phyloP scores from a whole-genome alignment of 2,797 vertebrate species.

The Setipinna tenuifilis region DNA sequence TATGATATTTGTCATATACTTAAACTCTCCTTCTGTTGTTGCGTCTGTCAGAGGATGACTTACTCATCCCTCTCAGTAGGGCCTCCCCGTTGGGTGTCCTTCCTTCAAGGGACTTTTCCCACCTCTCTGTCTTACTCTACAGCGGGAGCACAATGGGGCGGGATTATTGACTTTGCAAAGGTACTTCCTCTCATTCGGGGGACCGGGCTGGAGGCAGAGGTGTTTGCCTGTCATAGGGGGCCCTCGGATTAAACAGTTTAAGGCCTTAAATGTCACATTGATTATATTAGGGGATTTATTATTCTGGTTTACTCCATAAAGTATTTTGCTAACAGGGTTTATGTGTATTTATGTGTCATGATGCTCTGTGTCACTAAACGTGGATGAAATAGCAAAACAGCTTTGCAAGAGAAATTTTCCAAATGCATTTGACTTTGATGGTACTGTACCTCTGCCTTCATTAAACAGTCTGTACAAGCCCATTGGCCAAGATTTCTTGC shows the following conservation, averaged over 20 bases:
- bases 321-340: too few relatives aligned
- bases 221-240: background rate
- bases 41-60: background rate
- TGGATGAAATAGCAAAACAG: background rate
- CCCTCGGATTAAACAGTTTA: background rate
- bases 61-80: background rate
- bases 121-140: background rate
- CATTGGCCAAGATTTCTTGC: too few relatives aligned
- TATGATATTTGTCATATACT: background rate
- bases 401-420: too few relatives aligned
- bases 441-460: background rate
- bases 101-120: background rate
- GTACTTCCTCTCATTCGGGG: background rate
- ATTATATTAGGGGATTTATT: background rate
- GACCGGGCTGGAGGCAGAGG: background rate
- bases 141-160: background rate
- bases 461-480: background rate
- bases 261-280: slow-evolving; percentile 21
- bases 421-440: background rate
- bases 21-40: background rate
- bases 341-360: background rate
- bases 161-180: slow-evolving; percentile 14
- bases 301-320: background rate
- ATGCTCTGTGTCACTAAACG: background rate
- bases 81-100: background rate